A percentile compares a stretch with the other conserved stretches of the same genome.
Evolutionary conservation across 2,113 vertebrate species (phyloP).

Genomic region (Lucifuga dentata): DNA sequence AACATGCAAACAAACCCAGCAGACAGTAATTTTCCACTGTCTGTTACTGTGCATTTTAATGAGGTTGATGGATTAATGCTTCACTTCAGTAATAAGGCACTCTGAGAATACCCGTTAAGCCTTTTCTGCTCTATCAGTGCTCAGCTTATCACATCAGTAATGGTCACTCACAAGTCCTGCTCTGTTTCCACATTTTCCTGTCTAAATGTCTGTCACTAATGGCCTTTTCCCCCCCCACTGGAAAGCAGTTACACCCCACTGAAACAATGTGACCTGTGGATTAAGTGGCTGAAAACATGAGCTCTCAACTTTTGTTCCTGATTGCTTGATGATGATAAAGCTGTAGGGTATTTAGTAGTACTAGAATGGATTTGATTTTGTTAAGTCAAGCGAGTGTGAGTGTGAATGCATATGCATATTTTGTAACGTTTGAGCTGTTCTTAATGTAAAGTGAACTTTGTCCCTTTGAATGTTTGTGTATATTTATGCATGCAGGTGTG

Average conservation of each 20-base stretch:
- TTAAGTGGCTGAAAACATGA: conserved; percentile 51
- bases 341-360: conserved; percentile 36
- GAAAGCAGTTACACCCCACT: conserved; percentile 58
- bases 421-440: conserved; percentile 52
- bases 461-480: not conserved
- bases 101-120: conserved; percentile 48
- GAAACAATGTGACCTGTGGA: conserved; percentile 44
- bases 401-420: conserved; percentile 49
- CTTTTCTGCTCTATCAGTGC: conserved; percentile 52
- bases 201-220: conserved; percentile 49
- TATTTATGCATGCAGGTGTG: not conserved
- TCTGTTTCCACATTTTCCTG: conserved; percentile 63
- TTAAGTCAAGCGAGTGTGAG: conserved; percentile 17
- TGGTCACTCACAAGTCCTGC: conserved; percentile 45
- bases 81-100: conserved; percentile 59
- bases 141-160: conserved; percentile 63
- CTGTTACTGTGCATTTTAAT: conserved; percentile 73
- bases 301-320: conserved; percentile 46
- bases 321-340: conserved; percentile 51
- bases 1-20: conserved; percentile 62
- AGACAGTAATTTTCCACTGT: conserved; percentile 62
- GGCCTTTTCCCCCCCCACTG: conserved; percentile 34
- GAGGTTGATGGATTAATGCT: conserved; percentile 68
- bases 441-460: conserved; percentile 17
- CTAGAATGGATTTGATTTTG: conserved; percentile 24